Conservation (phyloP, 1,140 invertebrate species). For the Galendromus occidentalis region DNA sequence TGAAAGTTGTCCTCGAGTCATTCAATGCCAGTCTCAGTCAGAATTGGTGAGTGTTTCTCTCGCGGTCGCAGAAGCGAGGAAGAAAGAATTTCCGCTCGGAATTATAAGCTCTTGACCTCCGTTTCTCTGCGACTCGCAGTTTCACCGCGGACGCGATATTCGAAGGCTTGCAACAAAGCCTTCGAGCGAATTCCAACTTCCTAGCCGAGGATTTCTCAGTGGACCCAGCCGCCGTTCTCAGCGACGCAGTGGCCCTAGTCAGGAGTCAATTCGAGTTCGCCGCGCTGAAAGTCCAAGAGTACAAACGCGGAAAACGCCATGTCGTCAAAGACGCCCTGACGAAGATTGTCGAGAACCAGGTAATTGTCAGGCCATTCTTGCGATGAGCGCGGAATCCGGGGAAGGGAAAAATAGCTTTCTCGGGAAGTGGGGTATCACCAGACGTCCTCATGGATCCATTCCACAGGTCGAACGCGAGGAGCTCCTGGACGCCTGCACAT, state of each 20-base stretch:
- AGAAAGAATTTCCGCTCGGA: background rate
- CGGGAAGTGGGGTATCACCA: background rate
- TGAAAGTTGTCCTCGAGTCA: background rate
- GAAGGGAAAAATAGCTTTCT: too few species aligned
- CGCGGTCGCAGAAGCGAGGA: too few species aligned
- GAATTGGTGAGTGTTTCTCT: conserved; percentile 9
- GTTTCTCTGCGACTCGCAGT: background rate
- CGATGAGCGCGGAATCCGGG: too few species aligned
- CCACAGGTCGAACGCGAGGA: background rate
- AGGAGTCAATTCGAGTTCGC: background rate
- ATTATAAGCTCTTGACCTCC: background rate
- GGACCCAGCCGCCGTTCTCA: background rate
- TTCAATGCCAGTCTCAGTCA: background rate
- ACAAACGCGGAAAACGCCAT: background rate
- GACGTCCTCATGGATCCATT: too few species aligned
- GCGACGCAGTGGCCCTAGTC: background rate
- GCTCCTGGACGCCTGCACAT: background rate
- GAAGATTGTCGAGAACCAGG: too few species aligned
- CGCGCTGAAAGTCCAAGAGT: background rate
- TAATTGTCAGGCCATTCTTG: too few species aligned
- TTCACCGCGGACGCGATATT: conserved; percentile 8
- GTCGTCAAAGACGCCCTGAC: background rate
- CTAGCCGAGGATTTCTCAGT: background rate
- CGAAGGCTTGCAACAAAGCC: background rate
- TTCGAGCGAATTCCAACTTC: background rate